These are phyloP conservation scores for Anthoscopus minutus DNA, from an alignment of 2,113 vertebrate species.

Conservation along the genomic window DNA sequence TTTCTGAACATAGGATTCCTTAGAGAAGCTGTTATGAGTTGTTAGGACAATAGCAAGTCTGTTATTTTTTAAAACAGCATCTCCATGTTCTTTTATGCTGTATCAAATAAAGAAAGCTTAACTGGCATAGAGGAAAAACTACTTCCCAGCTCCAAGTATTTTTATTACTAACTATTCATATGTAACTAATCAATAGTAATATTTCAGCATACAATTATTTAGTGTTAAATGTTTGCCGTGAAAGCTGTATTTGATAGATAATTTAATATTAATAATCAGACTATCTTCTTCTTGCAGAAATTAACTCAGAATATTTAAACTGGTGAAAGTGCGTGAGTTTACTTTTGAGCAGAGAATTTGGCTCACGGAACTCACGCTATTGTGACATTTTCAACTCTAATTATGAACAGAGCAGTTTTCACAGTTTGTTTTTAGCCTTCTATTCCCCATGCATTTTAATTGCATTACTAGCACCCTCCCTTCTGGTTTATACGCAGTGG, in stretches of 20 bases:
- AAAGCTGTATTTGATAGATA: neutral
- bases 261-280: neutral
- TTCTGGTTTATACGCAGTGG: neutral
- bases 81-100: neutral
- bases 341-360: neutral
- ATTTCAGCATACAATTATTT: neutral
- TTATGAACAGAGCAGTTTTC: neutral
- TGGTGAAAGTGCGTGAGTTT: neutral
- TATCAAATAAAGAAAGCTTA: neutral
- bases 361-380: neutral
- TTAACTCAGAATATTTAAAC: neutral
- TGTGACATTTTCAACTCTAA: neutral
- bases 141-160: neutral
- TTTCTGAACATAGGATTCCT: neutral
- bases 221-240: neutral
- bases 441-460: neutral
- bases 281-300: neutral
- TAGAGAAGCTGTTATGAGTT: neutral
- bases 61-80: neutral
- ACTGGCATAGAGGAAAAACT: neutral
- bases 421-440: neutral
- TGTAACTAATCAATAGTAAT: neutral
- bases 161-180: neutral
- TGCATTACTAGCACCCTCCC: neutral
- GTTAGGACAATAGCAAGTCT: neutral